phyloP scores from a whole-genome alignment of 1,140 invertebrate genomes.

The Drosophila seguyi region DNA sequence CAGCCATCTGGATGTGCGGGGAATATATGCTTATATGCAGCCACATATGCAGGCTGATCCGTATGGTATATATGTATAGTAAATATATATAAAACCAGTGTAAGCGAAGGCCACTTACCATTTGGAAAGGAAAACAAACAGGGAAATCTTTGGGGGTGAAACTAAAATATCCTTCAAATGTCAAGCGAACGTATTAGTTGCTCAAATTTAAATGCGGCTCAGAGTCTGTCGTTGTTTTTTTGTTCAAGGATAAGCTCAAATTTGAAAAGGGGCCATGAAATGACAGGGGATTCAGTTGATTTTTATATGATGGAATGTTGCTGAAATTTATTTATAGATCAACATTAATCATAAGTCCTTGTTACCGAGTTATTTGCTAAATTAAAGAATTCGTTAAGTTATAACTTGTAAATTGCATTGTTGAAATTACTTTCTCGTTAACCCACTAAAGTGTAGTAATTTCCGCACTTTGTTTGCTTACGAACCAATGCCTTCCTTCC shows the following conservation, averaged over 20 bases:
- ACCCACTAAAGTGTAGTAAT: background rate
- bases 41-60: slow-evolving; percentile 25
- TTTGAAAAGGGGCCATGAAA: background rate
- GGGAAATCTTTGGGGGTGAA: background rate
- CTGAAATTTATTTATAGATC: background rate
- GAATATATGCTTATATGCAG: slow-evolving; percentile 25
- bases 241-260: background rate
- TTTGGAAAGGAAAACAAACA: slow-evolving; percentile 14
- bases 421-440: background rate
- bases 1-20: slow-evolving; percentile 10
- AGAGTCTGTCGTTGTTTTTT: background rate
- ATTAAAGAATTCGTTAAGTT: no score
- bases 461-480: background rate
- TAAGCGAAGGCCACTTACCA: slow-evolving; percentile 22
- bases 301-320: background rate
- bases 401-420: background rate
- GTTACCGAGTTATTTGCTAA: background rate
- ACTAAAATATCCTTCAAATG: slow-evolving; percentile 35
- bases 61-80: background rate
- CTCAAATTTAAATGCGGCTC: slow-evolving; percentile 12
- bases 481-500: background rate
- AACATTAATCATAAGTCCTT: background rate
- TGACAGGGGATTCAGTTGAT: background rate
- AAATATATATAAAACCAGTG: background rate
- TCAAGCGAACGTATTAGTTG: slow-evolving; percentile 21